Evolutionary conservation across 2,888 invertebrate species (phyloP).

Genomic region (Trimorus sp.): DNA sequence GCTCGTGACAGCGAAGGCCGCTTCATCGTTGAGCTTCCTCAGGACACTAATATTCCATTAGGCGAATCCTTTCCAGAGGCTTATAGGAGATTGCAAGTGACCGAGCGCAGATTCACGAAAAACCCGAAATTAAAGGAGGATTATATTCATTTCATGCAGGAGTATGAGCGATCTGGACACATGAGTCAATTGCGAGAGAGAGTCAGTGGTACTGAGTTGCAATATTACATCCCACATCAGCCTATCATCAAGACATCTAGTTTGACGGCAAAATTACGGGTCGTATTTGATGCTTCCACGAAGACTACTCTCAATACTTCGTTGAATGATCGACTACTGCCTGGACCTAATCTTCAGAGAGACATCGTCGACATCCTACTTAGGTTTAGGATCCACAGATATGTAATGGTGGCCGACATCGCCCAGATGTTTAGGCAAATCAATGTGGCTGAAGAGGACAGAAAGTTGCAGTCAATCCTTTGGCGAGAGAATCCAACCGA

Average conservation of each 20-base stretch:
- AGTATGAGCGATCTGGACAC: not conserved
- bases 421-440: slow-evolving; percentile 1
- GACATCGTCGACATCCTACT: not conserved
- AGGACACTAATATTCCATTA: not conserved
- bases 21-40: not conserved
- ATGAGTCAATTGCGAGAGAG: not conserved
- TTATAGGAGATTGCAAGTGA: not conserved
- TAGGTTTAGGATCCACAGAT: not conserved
- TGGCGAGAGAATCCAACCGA: not conserved
- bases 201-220: not conserved
- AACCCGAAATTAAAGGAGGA: not conserved
- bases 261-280: not conserved
- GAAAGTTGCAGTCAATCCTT: not conserved
- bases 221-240: not conserved
- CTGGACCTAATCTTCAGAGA: not conserved
- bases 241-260: too few relatives aligned
- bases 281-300: not conserved
- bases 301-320: not conserved
- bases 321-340: not conserved
- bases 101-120: not conserved
- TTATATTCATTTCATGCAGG: not conserved
- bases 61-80: not conserved
- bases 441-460: too few relatives aligned
- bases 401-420: not conserved
- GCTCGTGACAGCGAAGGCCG: not conserved